Percentiles rank a stretch among this genome's conserved stretches.
Conservation (phyloP, 2,888 invertebrate genomes). For the Aplocera efformata region DNA sequence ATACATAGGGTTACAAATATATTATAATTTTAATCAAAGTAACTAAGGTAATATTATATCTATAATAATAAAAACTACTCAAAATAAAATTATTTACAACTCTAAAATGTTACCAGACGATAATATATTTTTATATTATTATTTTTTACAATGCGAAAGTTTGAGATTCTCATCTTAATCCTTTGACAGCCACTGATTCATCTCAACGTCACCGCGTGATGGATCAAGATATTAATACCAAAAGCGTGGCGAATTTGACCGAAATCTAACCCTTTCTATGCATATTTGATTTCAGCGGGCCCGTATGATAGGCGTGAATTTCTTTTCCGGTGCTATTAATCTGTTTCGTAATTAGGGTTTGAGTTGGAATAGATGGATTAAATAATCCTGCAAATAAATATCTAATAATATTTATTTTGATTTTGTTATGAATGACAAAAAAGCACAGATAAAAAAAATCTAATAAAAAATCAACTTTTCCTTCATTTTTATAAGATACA, state of each 20-base stretch:
- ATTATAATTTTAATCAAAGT: too few species aligned
- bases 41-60: too few species aligned
- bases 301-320: conserved; percentile 49
- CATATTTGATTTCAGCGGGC: conserved; percentile 59
- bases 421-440: too few species aligned
- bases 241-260: conserved; percentile 76
- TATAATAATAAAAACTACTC: too few species aligned
- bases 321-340: conserved; percentile 17
- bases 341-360: conserved; percentile 9
- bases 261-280: conserved; percentile 66
- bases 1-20: too few species aligned
- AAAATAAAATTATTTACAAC: too few species aligned
- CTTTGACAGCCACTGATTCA: conserved; percentile 64
- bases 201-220: conserved; percentile 74
- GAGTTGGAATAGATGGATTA: conserved; percentile 4
- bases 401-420: not conserved
- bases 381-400: not conserved
- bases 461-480: too few species aligned
- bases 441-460: too few species aligned
- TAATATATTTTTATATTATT: too few species aligned
- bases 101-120: too few species aligned
- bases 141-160: conserved; percentile 21
- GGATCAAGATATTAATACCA: conserved; percentile 79
- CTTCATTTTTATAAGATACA: too few species aligned
- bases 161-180: conserved; percentile 46